phyloP scores from a whole-genome alignment of 2,888 invertebrate species.

The Megaustenia siamemsis region DNA sequence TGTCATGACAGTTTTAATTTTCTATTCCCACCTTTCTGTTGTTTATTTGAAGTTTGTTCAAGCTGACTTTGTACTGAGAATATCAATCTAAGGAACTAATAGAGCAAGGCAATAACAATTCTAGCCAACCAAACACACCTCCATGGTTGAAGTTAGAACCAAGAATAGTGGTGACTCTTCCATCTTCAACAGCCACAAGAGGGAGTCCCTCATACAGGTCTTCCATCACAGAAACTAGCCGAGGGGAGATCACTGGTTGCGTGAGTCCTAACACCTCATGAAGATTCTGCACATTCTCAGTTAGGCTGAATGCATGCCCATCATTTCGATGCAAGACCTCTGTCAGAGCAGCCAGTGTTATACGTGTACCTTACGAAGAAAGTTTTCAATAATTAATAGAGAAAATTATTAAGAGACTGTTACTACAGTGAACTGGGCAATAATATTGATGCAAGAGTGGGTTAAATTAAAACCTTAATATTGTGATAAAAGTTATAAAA shows the following conservation, averaged over 20 bases:
- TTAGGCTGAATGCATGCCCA: conserved; percentile 56
- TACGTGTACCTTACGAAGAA: conserved; percentile 29
- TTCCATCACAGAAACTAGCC: conserved; percentile 48
- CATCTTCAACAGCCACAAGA: conserved; percentile 54
- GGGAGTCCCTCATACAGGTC: conserved; percentile 59
- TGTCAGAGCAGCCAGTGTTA: conserved; percentile 42
- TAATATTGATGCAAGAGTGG: no score
- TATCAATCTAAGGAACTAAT: no score
- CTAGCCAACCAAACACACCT: conserved; percentile 16
- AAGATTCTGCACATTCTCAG: conserved; percentile 56
- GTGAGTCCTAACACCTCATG: conserved; percentile 44
- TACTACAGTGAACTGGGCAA: background rate
- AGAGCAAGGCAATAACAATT: no score
- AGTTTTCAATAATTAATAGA: no score
- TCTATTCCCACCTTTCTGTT: no score
- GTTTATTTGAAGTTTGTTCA: no score
- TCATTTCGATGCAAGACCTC: conserved; percentile 54
- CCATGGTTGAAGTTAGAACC: conserved; percentile 51
- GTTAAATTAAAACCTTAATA: no score
- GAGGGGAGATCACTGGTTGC: conserved; percentile 23
- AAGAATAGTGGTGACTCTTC: conserved; percentile 51
- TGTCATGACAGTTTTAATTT: no score
- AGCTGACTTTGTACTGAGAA: no score
- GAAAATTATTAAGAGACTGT: background rate
- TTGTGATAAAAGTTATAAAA: no score